Conservation (phyloP, 2,797 vertebrate species). For the Hoplostethus mediterraneus region DNA sequence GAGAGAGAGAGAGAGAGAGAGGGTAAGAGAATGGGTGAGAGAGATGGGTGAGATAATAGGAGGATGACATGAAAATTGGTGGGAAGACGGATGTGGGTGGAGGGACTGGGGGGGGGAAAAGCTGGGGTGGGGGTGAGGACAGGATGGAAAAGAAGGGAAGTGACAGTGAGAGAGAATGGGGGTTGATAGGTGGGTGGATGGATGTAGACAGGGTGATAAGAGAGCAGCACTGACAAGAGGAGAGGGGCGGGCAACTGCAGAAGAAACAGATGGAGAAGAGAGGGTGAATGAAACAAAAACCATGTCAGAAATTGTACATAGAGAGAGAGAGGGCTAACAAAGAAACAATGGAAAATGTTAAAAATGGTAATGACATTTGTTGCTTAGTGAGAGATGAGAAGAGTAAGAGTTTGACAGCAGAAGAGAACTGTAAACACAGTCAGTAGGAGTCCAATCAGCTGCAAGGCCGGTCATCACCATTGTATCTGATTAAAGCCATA, state of each 20-base stretch:
- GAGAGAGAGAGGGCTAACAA: not conserved
- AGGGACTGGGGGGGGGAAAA: conserved; percentile 1
- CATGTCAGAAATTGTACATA: not conserved
- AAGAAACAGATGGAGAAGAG: conserved; percentile 12
- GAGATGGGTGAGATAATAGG: conserved; percentile 20
- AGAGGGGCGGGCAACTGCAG: conserved; percentile 22
- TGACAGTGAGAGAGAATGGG: conserved; percentile 48
- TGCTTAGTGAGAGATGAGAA: no score
- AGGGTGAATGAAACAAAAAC: conserved; percentile 18
- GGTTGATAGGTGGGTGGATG: conserved; percentile 53
- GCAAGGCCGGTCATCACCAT: not conserved
- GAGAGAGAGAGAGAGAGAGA: conserved; percentile 3
- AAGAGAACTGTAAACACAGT: no score
- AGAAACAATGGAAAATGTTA: not conserved
- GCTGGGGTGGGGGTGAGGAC: conserved; percentile 11
- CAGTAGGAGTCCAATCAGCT: no score
- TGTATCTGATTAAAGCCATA: not conserved
- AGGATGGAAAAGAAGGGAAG: conserved; percentile 32
- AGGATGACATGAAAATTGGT: conserved; percentile 57
- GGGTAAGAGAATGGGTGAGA: not conserved
- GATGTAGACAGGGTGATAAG: conserved; percentile 54
- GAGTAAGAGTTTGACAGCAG: no score
- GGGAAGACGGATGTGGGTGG: conserved; percentile 47
- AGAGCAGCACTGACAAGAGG: conserved; percentile 32
- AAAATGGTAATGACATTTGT: not conserved